Base-by-base conservation (phyloP, 2,888 invertebrate genomes). In the Himalopsyche anomala region DNA sequence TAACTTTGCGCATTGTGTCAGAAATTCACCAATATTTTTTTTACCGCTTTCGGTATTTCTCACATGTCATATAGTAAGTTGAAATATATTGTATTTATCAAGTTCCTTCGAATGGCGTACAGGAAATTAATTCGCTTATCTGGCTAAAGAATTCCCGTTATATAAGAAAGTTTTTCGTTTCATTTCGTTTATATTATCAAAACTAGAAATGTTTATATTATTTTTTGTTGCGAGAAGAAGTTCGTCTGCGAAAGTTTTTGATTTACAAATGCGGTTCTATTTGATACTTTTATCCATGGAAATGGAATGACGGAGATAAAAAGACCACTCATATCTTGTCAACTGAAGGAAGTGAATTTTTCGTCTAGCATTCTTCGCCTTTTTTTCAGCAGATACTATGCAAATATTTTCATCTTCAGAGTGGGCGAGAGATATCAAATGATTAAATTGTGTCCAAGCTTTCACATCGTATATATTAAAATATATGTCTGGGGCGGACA, bases 51-150 rank as follows among this genome's bases (percentile, higher is more conserved):
- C 28, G 62, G 62, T 62, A 51, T 15, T 51, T 15, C 51, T 51
- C 51, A 15, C 51, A 15, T 15, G 51, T 51, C 51, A 51, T 4
- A 8, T 5, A 56, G 5, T 2, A 62, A 19, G 62, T 62, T 9
- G 9, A 62, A 62, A 62, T 62, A 62, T 51, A 15, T 51, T 56
- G 11, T 62, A 62, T 2, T 62, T 62, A 19, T 19, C 62, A 19
- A 62, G 62, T 62, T 62, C 6, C 62, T 62, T 28, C 19, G 11
- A 62, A 62, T 62, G 62, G 19, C 62, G 62, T 62, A 62, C 62
- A 62, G 62, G 62, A 62, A 62, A 62, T 62, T 62, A 62, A 19
- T n/a, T 62, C 62, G 62, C 28, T 62, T 62, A 62, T 62, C 62
- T 6, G 62, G 62, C n/a, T 62, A 2, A 19, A 62, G 62, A 62